These are phyloP conservation scores for Drosophila recens DNA, from an alignment of 2,888 invertebrate genomes.

Conservation along the genomic window DNA sequence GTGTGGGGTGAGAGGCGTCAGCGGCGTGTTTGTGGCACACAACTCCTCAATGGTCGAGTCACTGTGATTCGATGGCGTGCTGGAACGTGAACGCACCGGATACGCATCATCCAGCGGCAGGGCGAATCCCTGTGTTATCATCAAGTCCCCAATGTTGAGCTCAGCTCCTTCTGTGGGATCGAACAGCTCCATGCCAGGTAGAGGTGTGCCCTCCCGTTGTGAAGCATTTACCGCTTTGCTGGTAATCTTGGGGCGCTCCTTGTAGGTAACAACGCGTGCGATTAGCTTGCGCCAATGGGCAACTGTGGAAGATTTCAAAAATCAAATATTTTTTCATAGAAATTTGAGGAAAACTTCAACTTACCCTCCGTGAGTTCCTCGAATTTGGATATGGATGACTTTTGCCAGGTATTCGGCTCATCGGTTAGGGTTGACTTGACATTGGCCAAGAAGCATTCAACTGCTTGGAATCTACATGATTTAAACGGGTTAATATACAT, in stretches of 20 bases:
- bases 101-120: conserved; percentile 75
- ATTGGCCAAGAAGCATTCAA: conserved; percentile 93
- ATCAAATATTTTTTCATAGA: background rate
- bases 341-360: background rate
- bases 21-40: conserved; percentile 55
- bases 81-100: conserved; percentile 70
- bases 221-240: conserved; percentile 52
- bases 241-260: conserved; percentile 86
- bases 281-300: conserved; percentile 93
- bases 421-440: conserved; percentile 87
- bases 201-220: conserved; percentile 88
- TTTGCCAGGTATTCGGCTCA: conserved; percentile 87
- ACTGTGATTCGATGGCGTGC: conserved; percentile 64
- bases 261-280: conserved; percentile 91
- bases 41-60: conserved; percentile 73
- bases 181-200: conserved; percentile 92
- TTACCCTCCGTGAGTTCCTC: conserved; percentile 89
- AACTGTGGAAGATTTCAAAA: conserved; percentile 83
- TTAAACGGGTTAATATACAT: background rate
- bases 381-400: conserved; percentile 88
- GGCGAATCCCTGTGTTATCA: conserved; percentile 83
- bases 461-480: conserved; percentile 88
- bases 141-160: conserved; percentile 81
- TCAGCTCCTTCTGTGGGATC: conserved; percentile 88
- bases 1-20: conserved; percentile 58